Percentiles rank a stretch among this genome's conserved stretches.
Conservation (phyloP, 2,113 vertebrate species). For the Tragelaphus scriptus region DNA sequence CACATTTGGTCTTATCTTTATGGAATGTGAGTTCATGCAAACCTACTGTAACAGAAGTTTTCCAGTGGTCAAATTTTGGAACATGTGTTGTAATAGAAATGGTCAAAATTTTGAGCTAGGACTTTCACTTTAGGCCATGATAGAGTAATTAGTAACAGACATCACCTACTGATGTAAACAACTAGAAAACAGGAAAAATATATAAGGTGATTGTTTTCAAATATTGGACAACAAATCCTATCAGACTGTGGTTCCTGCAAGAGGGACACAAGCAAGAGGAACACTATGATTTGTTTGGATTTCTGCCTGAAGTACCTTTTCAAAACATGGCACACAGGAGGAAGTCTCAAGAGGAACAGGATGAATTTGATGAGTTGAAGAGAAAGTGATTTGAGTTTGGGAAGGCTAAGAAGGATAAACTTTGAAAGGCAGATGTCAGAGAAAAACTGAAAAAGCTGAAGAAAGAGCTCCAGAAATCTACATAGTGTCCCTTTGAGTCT, state of each 20-base stretch:
- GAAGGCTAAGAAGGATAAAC: too few species aligned
- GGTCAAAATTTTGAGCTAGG: too few species aligned
- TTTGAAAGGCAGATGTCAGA: not conserved
- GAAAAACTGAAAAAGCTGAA: not conserved
- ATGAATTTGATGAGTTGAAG: too few species aligned
- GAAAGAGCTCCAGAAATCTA: not conserved
- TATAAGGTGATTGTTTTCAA: too few species aligned
- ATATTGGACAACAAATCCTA: not conserved
- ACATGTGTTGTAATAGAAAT: too few species aligned
- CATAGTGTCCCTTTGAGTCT: not conserved
- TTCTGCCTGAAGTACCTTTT: not conserved
- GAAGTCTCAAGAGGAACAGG: too few species aligned
- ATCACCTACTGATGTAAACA: not conserved
- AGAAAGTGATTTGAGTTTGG: not conserved
- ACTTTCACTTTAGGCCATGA: not conserved
- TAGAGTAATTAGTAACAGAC: not conserved
- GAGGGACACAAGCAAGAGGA: not conserved
- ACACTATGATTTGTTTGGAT: not conserved
- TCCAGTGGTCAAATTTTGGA: not conserved
- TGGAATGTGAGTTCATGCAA: not conserved
- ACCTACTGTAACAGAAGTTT: not conserved
- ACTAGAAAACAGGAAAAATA: not conserved
- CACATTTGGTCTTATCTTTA: not conserved
- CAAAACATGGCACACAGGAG: too few species aligned
- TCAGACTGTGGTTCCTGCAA: not conserved